These are phyloP conservation scores for Dicranocentrus wangi DNA, from an alignment of 2,888 invertebrate species.

Conservation along the genomic window DNA sequence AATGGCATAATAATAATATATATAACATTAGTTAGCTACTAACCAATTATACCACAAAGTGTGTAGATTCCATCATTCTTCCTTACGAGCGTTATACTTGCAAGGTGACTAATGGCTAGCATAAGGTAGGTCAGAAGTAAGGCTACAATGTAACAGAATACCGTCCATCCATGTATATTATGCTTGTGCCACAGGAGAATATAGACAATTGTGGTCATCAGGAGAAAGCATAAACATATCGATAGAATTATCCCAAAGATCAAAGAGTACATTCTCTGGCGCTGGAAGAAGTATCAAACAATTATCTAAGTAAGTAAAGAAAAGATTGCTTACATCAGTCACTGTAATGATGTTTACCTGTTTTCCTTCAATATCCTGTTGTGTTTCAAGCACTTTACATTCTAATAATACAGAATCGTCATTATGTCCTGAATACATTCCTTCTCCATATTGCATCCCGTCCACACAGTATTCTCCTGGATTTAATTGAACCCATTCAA, in stretches of 20 bases:
- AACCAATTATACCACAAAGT: conserved; percentile 46
- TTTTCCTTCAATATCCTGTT: neutral
- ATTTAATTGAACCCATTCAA: conserved; percentile 39
- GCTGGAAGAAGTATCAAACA: conserved; percentile 8
- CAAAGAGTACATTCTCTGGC: conserved; percentile 23
- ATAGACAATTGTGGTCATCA: conserved; percentile 59
- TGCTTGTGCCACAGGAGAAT: conserved; percentile 63
- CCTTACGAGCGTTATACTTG: conserved; percentile 5
- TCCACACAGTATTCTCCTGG: conserved; percentile 55
- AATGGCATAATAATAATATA: too few species aligned
- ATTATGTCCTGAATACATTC: conserved; percentile 33
- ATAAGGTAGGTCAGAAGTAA: conserved; percentile 44
- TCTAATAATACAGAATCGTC: conserved; percentile 45
- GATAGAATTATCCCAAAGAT: conserved; percentile 32
- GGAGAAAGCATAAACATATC: conserved; percentile 48
- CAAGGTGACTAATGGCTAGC: conserved; percentile 33
- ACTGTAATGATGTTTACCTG: conserved; percentile 4
- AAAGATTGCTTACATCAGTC: neutral
- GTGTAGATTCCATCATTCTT: conserved; percentile 11
- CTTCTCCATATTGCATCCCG: conserved; percentile 51
- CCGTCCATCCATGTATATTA: conserved; percentile 65
- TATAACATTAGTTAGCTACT: too few species aligned
- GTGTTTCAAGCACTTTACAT: conserved; percentile 33
- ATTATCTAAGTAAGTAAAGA: neutral
- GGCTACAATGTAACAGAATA: conserved; percentile 58